Evolutionary conservation across 2,797 vertebrate species (phyloP), one percentile per base, ranked within the genome.

Genomic region (Danionella dracula): DNA sequence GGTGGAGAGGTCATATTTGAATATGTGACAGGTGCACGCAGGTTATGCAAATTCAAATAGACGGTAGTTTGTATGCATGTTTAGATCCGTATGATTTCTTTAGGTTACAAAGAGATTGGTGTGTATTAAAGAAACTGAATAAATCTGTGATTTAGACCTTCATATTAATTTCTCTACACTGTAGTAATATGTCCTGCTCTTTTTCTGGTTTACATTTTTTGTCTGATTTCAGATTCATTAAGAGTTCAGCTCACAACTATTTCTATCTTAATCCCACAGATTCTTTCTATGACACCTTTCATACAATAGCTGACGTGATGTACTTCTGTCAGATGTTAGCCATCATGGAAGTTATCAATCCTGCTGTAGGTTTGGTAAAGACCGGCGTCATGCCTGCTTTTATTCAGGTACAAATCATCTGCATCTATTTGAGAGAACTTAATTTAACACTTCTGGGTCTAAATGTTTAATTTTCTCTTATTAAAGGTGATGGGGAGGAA

Each of bases 271-370:
- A n/a, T n/a, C n/a, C n/a, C n/a, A n/a, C 82, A 98, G 96, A 98
- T 84, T 98, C 93, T 32, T 90, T 98, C 76, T 95, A 94, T 2
- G 94, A 97, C 71, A 98, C 97, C 0, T 99, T 96, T 82, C 91
- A 96, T 86, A 90, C 89, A 0, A 91, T 93, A 57, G 89, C 91
- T 20, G 93, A 97, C 31, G 85, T 95, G 88, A 94, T 99, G 94
- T 97, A 96, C 86, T 96, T 98, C 89, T 98, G 95, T 79, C 94
- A 99, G 85, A 93, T 88, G 70, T 71, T 99, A 82, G 88, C 96
- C 11, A 37, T 86, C 12, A 86, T 94, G 56, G 97, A 99, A 77
- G 89, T 96, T 16, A 73, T 98, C 60, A 97, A 98, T 37, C 91
- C 93, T 31, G 86, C 90, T 2, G 88, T 97, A 75, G 95, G 94